Evolutionary conservation across 2,888 invertebrate species (phyloP), one percentile per base, ranked within the genome.

Genomic region (Charanyca ferruginea): DNA sequence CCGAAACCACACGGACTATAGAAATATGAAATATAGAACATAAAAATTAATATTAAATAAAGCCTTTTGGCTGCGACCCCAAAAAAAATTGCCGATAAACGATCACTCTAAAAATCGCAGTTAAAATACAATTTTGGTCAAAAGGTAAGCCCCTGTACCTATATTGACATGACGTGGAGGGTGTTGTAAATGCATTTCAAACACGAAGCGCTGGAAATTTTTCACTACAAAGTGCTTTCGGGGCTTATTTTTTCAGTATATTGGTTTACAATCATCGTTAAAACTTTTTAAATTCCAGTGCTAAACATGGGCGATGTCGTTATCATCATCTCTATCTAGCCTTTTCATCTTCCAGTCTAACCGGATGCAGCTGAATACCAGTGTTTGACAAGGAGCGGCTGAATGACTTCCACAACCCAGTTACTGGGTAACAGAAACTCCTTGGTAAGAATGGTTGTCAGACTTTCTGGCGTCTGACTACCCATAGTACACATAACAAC

Each of bases 141-240:
- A 72, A 77, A 54, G 52, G 35, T 55, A 65, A 22, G 53, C 57
- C 51, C 66, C 47, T 44, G 51, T 59, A n/a, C n/a, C n/a, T n/a
- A 65, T 79, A 78, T 82, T 74, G 80, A 76, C 73, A 55, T 64
- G 61, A 63, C 62, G 44, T 32, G 47, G 45, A 55, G 63, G 61
- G 75, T 73, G 72, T 70, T 72, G 71, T 73, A 77, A 79, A 75
- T 81, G 68, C 59, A 77, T 78, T 81, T 76, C 58, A 66, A 69
- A 69, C 66, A 65, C 62, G 62, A 55, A 63, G 28, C 49, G 51
- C 52, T 5, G 48, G 51, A 51, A 58, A 69, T 23, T 70, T 38
- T 58, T 38, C 44, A 38, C 44, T 25, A 11, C 13, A 47, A 64
- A 70, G 77, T 73, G 71, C 51, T 75, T 57, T 1, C 1, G 8